Evolutionary conservation across 2,888 invertebrate species (phyloP).

Genomic region (Drosophila cyrtoloma): DNA sequence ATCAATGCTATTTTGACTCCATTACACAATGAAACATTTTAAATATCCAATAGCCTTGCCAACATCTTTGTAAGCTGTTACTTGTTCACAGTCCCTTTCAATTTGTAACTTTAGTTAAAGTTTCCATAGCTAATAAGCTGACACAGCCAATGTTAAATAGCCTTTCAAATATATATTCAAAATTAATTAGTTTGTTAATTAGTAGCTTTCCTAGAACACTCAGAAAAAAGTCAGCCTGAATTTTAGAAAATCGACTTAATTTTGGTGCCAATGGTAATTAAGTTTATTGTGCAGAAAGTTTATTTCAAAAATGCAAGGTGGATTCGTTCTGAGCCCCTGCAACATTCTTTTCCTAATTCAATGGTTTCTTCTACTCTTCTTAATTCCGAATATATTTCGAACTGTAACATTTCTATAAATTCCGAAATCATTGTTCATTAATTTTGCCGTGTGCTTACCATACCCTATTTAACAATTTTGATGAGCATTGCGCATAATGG

Average conservation of each 20-base stretch:
- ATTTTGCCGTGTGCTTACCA: not conserved
- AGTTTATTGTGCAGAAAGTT: too few relatives aligned
- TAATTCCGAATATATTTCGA: not conserved
- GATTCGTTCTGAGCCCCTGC: accelerated
- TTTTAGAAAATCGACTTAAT: not conserved
- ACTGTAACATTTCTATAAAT: not conserved
- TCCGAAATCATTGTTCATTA: not conserved
- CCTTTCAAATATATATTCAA: not conserved
- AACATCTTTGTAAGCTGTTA: not conserved
- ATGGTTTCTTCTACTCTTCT: not conserved
- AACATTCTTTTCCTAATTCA: not conserved
- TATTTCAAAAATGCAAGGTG: not conserved
- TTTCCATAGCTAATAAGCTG: not conserved
- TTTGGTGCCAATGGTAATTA: not conserved
- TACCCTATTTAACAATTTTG: not conserved
- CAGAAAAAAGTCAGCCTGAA: not conserved
- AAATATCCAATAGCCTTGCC: not conserved
- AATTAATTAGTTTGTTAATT: not conserved
- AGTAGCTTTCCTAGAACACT: not conserved
- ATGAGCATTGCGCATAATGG: constrained; percentile 17
- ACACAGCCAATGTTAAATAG: not conserved
- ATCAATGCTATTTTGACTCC: not conserved
- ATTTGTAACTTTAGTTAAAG: not conserved
- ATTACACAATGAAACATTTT: not conserved
- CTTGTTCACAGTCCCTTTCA: not conserved